Evolutionary conservation across 2,797 vertebrate species (phyloP).

Genomic region (Synaphobranchus kaupii): DNA sequence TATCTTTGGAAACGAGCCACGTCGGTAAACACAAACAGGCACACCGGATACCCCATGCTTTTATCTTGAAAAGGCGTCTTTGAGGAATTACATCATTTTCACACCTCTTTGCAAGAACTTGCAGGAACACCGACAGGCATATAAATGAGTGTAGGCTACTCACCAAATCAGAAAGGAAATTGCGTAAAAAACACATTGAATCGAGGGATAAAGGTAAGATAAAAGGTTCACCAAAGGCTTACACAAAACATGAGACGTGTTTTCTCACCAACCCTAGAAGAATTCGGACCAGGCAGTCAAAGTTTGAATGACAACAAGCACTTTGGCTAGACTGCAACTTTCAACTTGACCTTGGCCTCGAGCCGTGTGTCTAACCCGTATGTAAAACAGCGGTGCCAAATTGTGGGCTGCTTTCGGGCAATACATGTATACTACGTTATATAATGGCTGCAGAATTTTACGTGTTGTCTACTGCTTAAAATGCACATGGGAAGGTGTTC

Average conservation of each 20-base stretch:
- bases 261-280: conserved; percentile 52
- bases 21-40: conserved; percentile 49
- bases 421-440: conserved; percentile 47
- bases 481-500: neutral
- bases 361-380: conserved; percentile 71
- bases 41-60: conserved; percentile 44
- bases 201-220: conserved; percentile 44
- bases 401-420: conserved; percentile 51
- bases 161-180: conserved; percentile 31
- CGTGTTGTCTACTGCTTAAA: neutral
- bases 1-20: conserved; percentile 38
- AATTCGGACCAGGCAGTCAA: conserved; percentile 53
- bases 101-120: conserved; percentile 48
- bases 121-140: conserved; percentile 36
- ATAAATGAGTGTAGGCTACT: conserved; percentile 46
- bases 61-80: neutral
- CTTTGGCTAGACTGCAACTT: conserved; percentile 81
- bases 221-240: conserved; percentile 35
- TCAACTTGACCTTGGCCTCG: conserved; percentile 99
- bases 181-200: conserved; percentile 43
- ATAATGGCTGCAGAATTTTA: conserved; percentile 38
- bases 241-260: conserved; percentile 49
- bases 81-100: conserved; percentile 42
- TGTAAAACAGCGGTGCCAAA: conserved; percentile 69
- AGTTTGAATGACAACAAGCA: conserved; percentile 66